Evolutionary conservation across 2,113 vertebrate genomes (phyloP), one percentile per base, ranked within the genome.

Genomic region (Gymnarchus niloticus): DNA sequence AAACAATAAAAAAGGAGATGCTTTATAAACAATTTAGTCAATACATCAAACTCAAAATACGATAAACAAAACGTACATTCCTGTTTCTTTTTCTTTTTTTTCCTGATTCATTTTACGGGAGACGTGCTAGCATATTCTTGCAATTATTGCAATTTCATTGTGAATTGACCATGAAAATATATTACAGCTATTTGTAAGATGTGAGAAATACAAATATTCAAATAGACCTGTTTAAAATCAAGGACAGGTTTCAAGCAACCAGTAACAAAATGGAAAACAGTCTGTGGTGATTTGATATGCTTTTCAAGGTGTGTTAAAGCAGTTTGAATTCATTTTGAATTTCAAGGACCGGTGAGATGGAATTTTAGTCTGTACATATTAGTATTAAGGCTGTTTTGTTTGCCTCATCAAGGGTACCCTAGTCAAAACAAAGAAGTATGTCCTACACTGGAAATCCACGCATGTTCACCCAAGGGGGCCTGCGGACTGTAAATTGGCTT

Each of bases 191-290:
- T 61, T 54, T 84, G 59, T 73, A 83, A 86, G 84, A 86, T 88
- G 88, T 89, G 90, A 91, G 87, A 61, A 89, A 87, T 85, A 83
- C 86, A 87, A 88, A 89, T 87, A 88, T 69, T 78, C 83, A 56
- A 85, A 78, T 61, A 84, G 85, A 85, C 86, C 89, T 90, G 89
- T 90, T 90, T 89, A 90, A 87, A 88, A 87, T 85, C 86, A 89
- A 84, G 87, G 85, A 76, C 84, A 76, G 83, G 46, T 73, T 52
- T 85, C 87, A 88, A 88, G 87, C 87, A 84, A 41, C 81, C 81
- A 73, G 83, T 44, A 83, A 37, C 65, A 54, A 85, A 4, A 85
- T 76, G 84, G 65, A 76, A 56, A 85, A 73, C 25, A 77, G 48
- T 25, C 69, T 41, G 33, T 41, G 28, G 14, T 73, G 28, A 41